Evolutionary conservation across 1,140 invertebrate genomes (phyloP).

Genomic region (Lepidotrigona ventralis): DNA sequence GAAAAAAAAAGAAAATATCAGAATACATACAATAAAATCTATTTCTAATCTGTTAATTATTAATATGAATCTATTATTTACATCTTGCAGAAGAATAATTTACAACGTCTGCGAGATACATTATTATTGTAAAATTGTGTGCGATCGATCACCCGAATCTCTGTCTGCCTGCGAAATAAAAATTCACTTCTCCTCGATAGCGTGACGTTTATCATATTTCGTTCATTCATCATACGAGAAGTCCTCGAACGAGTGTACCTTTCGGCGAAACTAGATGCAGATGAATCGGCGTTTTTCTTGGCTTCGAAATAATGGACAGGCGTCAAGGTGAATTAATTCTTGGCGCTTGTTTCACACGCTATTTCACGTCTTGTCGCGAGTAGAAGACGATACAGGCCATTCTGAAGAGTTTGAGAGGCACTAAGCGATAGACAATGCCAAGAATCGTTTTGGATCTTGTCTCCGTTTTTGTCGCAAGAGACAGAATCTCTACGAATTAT

Average conservation of each 20-base stretch:
- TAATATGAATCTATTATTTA: too few relatives aligned
- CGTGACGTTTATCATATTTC: not conserved
- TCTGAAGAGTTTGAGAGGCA: not conserved
- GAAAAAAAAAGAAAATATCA: too few relatives aligned
- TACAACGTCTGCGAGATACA: not conserved
- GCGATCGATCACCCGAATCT: not conserved
- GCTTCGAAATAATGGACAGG: not conserved
- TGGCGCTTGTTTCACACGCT: conserved; percentile 1
- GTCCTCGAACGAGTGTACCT: not conserved
- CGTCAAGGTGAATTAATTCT: conserved; percentile 22
- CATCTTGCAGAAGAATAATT: not conserved
- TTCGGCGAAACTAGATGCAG: not conserved
- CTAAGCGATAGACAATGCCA: not conserved
- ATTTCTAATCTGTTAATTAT: too few relatives aligned
- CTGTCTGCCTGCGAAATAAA: not conserved
- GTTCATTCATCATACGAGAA: not conserved
- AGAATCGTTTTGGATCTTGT: not conserved
- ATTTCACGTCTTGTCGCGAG: not conserved
- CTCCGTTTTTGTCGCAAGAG: not conserved
- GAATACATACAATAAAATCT: too few relatives aligned
- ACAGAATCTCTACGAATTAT: not conserved
- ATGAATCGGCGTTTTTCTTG: not conserved
- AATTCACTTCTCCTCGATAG: not conserved
- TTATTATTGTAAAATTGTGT: not conserved
- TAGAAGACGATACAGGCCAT: too few relatives aligned